Evolutionary conservation across 1,140 invertebrate species (phyloP), one percentile per base, ranked within the genome.

Genomic region (Tetranychus cinnabarinus): DNA sequence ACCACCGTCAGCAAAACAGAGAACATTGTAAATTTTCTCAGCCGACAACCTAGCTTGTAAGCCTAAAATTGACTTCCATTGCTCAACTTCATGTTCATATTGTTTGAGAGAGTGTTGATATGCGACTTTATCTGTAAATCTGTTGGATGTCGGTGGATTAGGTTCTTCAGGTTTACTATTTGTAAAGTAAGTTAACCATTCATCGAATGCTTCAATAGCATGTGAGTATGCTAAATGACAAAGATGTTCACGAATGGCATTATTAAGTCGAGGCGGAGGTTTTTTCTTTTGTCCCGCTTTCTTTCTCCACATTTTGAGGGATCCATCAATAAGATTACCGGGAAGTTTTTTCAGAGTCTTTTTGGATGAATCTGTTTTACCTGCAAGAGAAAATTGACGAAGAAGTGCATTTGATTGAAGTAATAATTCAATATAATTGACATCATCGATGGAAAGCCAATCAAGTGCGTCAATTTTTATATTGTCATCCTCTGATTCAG

Each of bases 401-500:
- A 92, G 84, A 64, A 93, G 78, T n/a, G 85, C 81, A 77, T 93
- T 93, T 2, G 83, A 82, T 69, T 92, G 82, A 75, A 81, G 82
- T 4, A 95, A 68, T 12, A 84, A 80, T 72, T 92, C 88, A 48
- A 79, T 74, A 50, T 84, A 72, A 71, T 92, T 88, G 52, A 78
- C 76, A 5, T 75, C 70, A 88, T 82, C 68, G 88, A 84, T 10
- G 1, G 82, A 77, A 2, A 95, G 69, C 86, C 88, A 93, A 69
- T 93, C 88, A 2, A 96, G 74, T 2, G 86, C 82, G 57, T 82
- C 80, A 57, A 91, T 88, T 73, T 87, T 82, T 67, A 80, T 73
- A 65, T 77, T 65, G 74, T 88, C 84, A 68, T 79, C 73, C 60
- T 76, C 54, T 15, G 34, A 15, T 52, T 34, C 23, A 39, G 50